These are phyloP conservation scores for Diacarnus erythraeanus DNA, from an alignment of 37 sponge, comb jelly and placozoan species.

Conservation along the genomic window DNA sequence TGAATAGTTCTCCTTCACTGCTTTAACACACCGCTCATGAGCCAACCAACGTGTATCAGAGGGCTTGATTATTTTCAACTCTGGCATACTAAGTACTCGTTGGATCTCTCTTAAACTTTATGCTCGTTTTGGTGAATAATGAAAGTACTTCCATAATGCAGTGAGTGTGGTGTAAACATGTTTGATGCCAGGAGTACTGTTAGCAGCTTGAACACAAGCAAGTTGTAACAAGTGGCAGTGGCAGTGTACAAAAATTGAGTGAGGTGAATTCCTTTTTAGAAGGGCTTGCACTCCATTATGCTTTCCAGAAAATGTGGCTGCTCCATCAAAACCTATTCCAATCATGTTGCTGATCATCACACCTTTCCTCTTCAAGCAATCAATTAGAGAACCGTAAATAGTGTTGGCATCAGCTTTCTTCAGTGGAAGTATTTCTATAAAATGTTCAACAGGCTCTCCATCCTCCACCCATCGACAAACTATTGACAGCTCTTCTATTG, in stretches of 20 bases:
- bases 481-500: constrained; percentile 71
- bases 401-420: constrained; percentile 50
- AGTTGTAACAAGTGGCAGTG: constrained; percentile 58
- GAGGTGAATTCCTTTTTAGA: constrained; percentile 49
- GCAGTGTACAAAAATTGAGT: constrained; percentile 61
- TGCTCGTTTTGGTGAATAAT: constrained; percentile 40
- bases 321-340: constrained; percentile 67
- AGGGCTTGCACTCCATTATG: constrained; percentile 47
- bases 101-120: constrained; percentile 29
- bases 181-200: constrained; percentile 34
- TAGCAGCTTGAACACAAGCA: constrained; percentile 76
- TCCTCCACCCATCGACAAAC: constrained; percentile 73
- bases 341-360: no score
- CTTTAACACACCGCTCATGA: constrained; percentile 70
- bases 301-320: constrained; percentile 62
- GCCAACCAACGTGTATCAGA: constrained; percentile 72
- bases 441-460: constrained; percentile 73
- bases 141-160: constrained; percentile 29
- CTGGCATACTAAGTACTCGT: constrained; percentile 50
- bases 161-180: constrained; percentile 22
- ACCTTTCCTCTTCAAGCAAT: constrained; percentile 26
- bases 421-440: constrained; percentile 67
- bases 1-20: constrained; percentile 56
- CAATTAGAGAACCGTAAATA: constrained; percentile 40
- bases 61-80: constrained; percentile 58